Percentiles rank a stretch among this genome's conserved stretches.
phyloP scores from a whole-genome alignment of 2,888 invertebrate genomes.

The Drosophila histrio region DNA sequence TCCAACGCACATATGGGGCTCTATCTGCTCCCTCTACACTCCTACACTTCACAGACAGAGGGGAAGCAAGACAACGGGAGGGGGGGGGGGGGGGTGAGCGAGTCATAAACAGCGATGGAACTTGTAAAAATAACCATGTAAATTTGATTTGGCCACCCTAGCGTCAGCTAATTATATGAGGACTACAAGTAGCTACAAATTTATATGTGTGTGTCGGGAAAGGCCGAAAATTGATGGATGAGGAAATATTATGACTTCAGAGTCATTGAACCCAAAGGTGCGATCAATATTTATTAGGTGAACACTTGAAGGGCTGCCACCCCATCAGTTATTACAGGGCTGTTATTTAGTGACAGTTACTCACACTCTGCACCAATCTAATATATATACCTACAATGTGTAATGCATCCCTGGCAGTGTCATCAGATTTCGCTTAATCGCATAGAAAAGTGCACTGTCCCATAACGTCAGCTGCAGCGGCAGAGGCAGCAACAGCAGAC shows the following conservation, averaged over 20 bases:
- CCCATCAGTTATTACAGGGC: background rate
- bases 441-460: constrained; percentile 70
- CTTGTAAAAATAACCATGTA: constrained; percentile 72
- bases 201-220: constrained; percentile 30
- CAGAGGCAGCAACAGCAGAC: constrained; percentile 22
- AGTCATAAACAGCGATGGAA: constrained; percentile 31
- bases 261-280: constrained; percentile 64
- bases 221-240: constrained; percentile 38
- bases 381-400: background rate
- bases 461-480: constrained; percentile 5
- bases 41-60: background rate
- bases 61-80: background rate
- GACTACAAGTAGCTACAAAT: constrained; percentile 36
- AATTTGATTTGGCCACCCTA: constrained; percentile 71
- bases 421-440: constrained; percentile 75
- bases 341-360: background rate
- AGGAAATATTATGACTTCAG: constrained; percentile 37
- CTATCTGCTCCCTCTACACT: constrained; percentile 9
- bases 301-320: constrained; percentile 26
- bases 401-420: constrained; percentile 45
- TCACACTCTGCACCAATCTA: background rate
- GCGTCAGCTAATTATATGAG: constrained; percentile 63
- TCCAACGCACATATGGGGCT: constrained; percentile 61
- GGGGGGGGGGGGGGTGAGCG: background rate
- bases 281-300: constrained; percentile 47